A percentile compares a stretch with the other conserved stretches of the same genome.
Evolutionary conservation across 2,888 invertebrate genomes (phyloP).

Genomic region (Dryocosmus kuriphilus): DNA sequence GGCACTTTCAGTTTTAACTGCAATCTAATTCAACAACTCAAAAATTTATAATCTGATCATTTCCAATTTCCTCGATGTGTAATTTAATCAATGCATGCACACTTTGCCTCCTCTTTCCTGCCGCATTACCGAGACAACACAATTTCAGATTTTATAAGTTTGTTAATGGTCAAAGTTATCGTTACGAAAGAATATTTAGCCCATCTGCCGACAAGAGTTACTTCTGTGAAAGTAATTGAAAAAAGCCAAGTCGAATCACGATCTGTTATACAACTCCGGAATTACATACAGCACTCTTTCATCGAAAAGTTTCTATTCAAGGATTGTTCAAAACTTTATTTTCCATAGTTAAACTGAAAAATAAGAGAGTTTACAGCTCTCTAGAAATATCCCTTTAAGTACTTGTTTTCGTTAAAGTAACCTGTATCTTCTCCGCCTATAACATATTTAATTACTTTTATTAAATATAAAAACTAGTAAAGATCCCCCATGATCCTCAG

Average conservation of each 20-base stretch:
- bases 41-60: not conserved
- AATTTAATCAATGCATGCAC: not conserved
- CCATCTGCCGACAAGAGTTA: not conserved
- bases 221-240: slow-evolving; percentile 9
- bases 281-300: not conserved
- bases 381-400: not conserved
- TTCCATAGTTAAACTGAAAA: not conserved
- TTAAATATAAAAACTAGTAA: not conserved
- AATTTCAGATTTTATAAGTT: slow-evolving; percentile 19
- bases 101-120: not conserved
- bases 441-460: not conserved
- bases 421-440: not conserved
- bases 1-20: not conserved
- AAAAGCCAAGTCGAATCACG: not conserved
- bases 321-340: not conserved
- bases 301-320: not conserved
- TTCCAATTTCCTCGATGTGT: not conserved
- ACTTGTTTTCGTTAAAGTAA: not conserved
- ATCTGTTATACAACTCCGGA: not conserved
- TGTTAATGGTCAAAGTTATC: slow-evolving; percentile 17
- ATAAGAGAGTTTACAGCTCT: not conserved
- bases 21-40: not conserved
- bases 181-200: not conserved
- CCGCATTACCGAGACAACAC: slow-evolving; percentile 6
- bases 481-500: no score